These are phyloP conservation scores for Cnemophilus loriae DNA, from an alignment of 2,113 vertebrate species.

Conservation along the genomic window DNA sequence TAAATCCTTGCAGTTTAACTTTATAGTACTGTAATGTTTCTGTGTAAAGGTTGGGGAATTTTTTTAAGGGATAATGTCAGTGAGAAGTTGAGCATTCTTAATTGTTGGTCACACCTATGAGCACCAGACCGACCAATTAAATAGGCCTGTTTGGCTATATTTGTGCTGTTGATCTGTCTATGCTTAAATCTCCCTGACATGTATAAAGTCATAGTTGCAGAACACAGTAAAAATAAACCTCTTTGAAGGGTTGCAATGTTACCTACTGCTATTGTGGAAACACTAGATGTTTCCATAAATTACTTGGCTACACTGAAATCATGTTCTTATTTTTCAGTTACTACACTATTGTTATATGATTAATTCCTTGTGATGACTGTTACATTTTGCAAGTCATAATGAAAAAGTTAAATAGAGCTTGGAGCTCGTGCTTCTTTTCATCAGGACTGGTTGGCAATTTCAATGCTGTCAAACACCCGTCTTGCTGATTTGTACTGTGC, in stretches of 20 bases:
- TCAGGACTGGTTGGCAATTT: conserved; percentile 16
- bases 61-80: neutral
- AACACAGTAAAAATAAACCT: neutral
- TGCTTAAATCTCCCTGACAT: neutral
- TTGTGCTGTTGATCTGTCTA: neutral
- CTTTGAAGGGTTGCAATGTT: neutral
- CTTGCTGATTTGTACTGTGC: conserved; percentile 34
- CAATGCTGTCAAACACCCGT: conserved; percentile 19
- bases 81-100: neutral
- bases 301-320: neutral
- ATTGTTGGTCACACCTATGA: neutral
- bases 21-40: neutral
- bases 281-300: neutral
- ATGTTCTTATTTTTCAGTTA: neutral
- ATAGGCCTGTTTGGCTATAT: neutral
- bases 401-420: conserved; percentile 12
- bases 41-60: rapidly evolving
- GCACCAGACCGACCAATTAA: neutral
- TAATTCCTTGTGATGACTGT: conserved; percentile 11
- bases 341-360: neutral
- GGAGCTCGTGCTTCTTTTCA: neutral
- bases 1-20: neutral
- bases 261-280: neutral
- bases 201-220: neutral
- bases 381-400: neutral